Evolutionary conservation across 2,888 invertebrate species (phyloP), one percentile per base, ranked within the genome.

Genomic region (Drosophila parthenogenetica): DNA sequence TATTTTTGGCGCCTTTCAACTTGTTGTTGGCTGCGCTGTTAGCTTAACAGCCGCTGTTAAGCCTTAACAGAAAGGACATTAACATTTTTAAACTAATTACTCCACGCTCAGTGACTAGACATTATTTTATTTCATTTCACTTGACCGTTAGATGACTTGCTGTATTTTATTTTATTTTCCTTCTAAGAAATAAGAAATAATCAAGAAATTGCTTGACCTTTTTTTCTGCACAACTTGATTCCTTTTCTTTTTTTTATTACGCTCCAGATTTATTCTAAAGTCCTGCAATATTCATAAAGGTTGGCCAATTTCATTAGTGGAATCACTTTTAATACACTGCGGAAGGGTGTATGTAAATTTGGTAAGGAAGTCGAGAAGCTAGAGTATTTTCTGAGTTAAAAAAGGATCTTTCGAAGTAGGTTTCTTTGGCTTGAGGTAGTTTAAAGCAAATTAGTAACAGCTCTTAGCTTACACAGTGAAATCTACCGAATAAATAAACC

Each of bases 241-340:
- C 16, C n/a, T 42, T 29, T 22, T 37, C 42, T 57, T 58, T 11
- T 14, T 3, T 53, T 29, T 29, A 13, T 5, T 16, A 25, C 13
- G 17, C n/a, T 53, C 16, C 48, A n/a, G 49, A 58, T 60, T 53
- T 53, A 4, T 35, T 35, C 13, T 35, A 75, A 64, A 55, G 50
- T 68, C 51, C 25, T 62, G 77, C 65, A 81, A 74, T 77, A 77
- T 87, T 82, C 69, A 82, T 87, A 83, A 83, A 67, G 59, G 42
- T 53, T 54, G 54, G 55, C 65, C 69, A 77, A 75, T 73, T 73
- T 75, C 72, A 72, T 75, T 75, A 49, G 29, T 7, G 48, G n/a
- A 17, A 51, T 48, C 62, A 54, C 54, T 66, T 62, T 48, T 62
- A 63, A 61, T 67, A 53, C 51, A 65, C 62, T 29, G 29, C 8